A percentile compares a stretch with the other conserved stretches of the same genome.
Conservation (phyloP, 2,888 invertebrate species). For the Iphiclides podalirius region DNA sequence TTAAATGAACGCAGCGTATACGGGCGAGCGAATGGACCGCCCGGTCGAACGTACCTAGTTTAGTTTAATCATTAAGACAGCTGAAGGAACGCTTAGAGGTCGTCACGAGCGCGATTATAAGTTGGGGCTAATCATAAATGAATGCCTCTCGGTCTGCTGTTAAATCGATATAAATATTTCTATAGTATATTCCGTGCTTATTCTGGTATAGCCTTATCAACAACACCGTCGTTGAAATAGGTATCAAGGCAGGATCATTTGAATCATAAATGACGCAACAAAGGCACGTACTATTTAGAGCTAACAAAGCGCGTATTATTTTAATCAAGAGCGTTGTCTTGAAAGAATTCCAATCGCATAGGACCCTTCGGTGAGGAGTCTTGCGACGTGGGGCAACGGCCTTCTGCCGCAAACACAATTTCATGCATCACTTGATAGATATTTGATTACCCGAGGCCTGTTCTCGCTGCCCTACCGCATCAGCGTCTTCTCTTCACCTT, state of each 20-base stretch:
- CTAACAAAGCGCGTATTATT: no score
- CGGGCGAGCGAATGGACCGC: constrained; percentile 36
- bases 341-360: constrained; percentile 37
- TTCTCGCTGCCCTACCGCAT: constrained; percentile 38
- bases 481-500: constrained; percentile 29
- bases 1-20: constrained; percentile 47
- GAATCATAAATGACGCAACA: no score
- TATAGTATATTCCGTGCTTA: no score
- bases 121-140: not conserved
- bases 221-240: no score
- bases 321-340: no score
- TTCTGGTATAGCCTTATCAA: no score
- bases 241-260: no score
- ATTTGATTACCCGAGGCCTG: constrained; percentile 59
- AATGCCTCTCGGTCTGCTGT: no score
- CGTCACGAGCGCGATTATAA: not conserved
- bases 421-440: constrained; percentile 70
- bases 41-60: constrained; percentile 33
- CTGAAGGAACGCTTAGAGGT: constrained; percentile 18
- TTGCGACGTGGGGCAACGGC: constrained; percentile 56
- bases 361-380: constrained; percentile 26
- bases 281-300: no score
- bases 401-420: constrained; percentile 51
- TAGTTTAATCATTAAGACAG: constrained; percentile 15
- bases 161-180: no score